Conservation (phyloP, 2,888 invertebrate species). For the Melikaiella ostensackeni region DNA sequence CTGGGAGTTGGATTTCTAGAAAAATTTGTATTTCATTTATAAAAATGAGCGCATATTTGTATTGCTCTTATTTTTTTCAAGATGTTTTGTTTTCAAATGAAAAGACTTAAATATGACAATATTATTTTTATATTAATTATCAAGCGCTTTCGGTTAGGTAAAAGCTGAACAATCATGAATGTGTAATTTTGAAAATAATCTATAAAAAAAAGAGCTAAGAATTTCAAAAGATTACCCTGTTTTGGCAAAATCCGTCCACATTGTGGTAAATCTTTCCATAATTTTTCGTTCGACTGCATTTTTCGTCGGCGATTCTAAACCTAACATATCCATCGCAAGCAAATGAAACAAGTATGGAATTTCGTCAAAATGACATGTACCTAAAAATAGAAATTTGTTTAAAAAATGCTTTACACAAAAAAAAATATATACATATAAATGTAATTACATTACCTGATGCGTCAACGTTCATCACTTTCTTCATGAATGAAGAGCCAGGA, state of each 20-base stretch:
- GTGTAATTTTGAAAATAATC: no score
- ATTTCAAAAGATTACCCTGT: conserved; percentile 63
- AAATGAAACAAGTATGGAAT: conserved; percentile 63
- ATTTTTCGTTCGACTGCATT: conserved; percentile 56
- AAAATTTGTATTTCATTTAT: not conserved
- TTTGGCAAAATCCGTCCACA: conserved; percentile 74
- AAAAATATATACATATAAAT: not conserved
- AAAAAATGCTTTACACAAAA: not conserved
- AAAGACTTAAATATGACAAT: no score
- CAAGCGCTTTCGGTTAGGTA: no score
- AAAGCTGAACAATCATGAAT: no score
- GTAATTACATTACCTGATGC: conserved; percentile 58
- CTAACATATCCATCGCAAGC: conserved; percentile 46
- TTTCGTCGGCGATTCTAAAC: conserved; percentile 44
- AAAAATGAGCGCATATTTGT: not conserved
- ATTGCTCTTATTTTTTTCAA: not conserved
- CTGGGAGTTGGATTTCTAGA: conserved; percentile 68
- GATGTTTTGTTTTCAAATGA: no score
- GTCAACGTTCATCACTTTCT: conserved; percentile 48
- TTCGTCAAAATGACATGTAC: conserved; percentile 66
- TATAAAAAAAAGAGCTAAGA: not conserved
- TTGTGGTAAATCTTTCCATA: conserved; percentile 63
- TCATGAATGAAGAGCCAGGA: conserved; percentile 53
- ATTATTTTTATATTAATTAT: no score
- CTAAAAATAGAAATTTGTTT: conserved; percentile 43